A percentile compares a stretch with the other conserved stretches of the same genome.
phyloP scores from a whole-genome alignment of 2,888 invertebrate genomes.

The Tricholauxania praeusta region DNA sequence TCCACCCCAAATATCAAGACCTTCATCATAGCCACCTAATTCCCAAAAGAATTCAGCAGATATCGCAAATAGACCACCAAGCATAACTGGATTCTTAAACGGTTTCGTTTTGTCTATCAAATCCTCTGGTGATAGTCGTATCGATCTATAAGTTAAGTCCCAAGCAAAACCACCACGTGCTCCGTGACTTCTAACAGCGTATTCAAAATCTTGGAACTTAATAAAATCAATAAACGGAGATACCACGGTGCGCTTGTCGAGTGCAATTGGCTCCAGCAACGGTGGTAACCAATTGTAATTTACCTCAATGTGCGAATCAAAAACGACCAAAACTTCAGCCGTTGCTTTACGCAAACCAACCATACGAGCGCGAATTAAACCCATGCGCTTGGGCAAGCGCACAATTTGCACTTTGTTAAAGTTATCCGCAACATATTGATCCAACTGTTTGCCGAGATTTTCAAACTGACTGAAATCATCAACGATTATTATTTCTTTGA shows the following conservation, averaged over 20 bases:
- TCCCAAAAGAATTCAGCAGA: conserved; percentile 95
- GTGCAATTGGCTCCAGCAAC: conserved; percentile 88
- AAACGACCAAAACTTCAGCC: conserved; percentile 86
- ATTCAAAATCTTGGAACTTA: conserved; percentile 89
- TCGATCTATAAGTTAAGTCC: conserved; percentile 96
- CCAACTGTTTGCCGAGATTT: conserved; percentile 79
- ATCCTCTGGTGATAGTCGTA: conserved; percentile 74
- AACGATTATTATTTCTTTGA: conserved; percentile 91
- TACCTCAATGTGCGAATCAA: conserved; percentile 93
- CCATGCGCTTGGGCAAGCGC: conserved; percentile 79
- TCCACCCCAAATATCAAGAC: conserved; percentile 97
- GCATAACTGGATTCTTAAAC: conserved; percentile 92
- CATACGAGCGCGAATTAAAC: conserved; percentile 88
- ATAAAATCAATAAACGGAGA: conserved; percentile 98
- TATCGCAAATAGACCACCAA: conserved; percentile 97
- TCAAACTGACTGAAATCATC: conserved; percentile 88
- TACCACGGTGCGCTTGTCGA: conserved; percentile 86
- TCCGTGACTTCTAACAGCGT: conserved; percentile 78
- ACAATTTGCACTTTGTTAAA: conserved; percentile 83
- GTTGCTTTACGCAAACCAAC: conserved; percentile 84
- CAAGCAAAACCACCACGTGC: conserved; percentile 97
- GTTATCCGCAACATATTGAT: conserved; percentile 79
- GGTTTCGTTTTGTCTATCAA: conserved; percentile 62
- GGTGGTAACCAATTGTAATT: conserved; percentile 95
- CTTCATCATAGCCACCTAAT: conserved; percentile 93